Conservation (phyloP, 2,888 invertebrate genomes). For the Ceramica pisi region DNA sequence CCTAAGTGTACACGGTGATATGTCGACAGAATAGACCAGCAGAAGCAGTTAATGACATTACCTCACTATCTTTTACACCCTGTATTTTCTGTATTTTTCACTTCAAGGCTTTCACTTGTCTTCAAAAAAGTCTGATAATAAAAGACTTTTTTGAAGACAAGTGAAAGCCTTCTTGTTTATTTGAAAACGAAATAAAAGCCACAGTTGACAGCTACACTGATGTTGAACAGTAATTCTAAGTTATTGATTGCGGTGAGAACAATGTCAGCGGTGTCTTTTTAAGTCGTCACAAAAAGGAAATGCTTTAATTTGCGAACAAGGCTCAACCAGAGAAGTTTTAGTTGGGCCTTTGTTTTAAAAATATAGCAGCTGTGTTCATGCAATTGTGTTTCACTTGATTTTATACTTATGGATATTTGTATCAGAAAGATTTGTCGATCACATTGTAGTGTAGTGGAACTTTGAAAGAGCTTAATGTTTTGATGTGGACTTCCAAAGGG, state of each 20-base stretch:
- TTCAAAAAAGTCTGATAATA: too few species aligned
- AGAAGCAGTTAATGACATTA: too few species aligned
- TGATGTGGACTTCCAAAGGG: not conserved
- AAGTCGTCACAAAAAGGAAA: constrained; percentile 49
- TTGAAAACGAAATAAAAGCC: constrained; percentile 3
- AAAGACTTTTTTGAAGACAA: not conserved
- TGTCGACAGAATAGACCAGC: too few species aligned
- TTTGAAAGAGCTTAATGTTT: not conserved
- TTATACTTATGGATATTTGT: not conserved
- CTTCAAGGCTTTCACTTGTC: too few species aligned
- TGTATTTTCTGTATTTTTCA: too few species aligned
- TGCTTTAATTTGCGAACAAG: constrained; percentile 60
- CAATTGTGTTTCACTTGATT: not conserved
- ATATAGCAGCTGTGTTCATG: not conserved
- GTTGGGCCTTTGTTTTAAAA: constrained; percentile 8
- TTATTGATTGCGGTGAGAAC: constrained; percentile 16
- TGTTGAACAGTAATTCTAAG: constrained; percentile 15
- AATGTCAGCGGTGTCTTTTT: constrained; percentile 2
- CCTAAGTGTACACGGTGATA: too few species aligned
- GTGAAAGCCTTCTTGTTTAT: not conserved
- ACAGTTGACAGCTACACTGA: not conserved
- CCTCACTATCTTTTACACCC: too few species aligned
- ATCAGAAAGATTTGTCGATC: not conserved
- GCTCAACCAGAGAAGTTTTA: constrained; percentile 36
- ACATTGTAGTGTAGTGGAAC: not conserved